Evolutionary conservation across 2,888 invertebrate species (phyloP).

Genomic region (Lasioglossum calceatum): DNA sequence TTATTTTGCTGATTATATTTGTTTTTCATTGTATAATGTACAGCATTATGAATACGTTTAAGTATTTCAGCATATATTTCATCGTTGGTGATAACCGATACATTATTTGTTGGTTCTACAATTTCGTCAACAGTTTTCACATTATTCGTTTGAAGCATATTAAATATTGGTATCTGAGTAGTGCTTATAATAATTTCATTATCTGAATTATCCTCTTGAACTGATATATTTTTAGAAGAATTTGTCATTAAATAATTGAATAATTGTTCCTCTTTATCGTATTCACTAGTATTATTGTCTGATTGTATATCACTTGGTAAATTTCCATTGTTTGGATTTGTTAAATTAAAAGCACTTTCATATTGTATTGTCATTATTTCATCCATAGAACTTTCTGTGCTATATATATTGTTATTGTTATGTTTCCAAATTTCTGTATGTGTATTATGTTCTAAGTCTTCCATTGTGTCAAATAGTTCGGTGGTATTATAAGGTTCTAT

Average conservation of each 20-base stretch:
- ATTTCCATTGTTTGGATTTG: neutral
- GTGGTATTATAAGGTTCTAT: conserved; percentile 25
- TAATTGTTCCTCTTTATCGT: conserved; percentile 10
- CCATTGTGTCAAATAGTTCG: neutral
- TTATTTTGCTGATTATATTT: conserved; percentile 30
- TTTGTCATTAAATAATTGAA: conserved; percentile 15
- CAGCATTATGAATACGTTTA: conserved; percentile 70
- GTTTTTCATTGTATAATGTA: conserved; percentile 40
- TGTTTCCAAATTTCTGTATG: conserved; percentile 5
- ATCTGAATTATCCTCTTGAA: neutral
- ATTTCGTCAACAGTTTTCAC: neutral
- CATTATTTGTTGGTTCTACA: conserved; percentile 13
- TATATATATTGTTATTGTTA: conserved; percentile 13
- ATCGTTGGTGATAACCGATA: conserved; percentile 49
- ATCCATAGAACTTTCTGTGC: neutral
- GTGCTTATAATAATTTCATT: neutral
- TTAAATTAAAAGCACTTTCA: neutral
- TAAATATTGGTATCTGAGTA: neutral
- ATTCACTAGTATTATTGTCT: conserved; percentile 7
- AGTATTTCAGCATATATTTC: conserved; percentile 75
- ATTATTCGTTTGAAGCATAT: neutral
- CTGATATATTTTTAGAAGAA: neutral
- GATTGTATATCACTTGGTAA: neutral
- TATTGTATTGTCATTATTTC: neutral
- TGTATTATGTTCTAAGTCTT: conserved; percentile 34